phyloP scores from a whole-genome alignment of 2,797 vertebrate species.

The Florisuga fusca region DNA sequence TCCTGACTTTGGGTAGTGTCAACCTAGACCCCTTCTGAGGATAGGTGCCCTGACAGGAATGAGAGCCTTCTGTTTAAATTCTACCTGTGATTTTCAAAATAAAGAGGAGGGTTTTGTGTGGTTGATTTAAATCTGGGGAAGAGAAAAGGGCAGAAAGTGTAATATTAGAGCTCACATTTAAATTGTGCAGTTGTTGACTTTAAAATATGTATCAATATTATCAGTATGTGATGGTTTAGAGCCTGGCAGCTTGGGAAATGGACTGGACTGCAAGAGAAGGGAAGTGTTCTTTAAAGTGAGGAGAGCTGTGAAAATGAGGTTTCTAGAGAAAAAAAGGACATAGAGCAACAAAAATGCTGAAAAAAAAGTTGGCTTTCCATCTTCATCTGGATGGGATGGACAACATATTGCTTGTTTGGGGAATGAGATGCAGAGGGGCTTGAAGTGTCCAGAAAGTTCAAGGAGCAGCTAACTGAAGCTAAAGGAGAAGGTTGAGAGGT shows the following conservation, averaged over 20 bases:
- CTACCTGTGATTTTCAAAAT: not conserved
- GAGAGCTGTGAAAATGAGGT: not conserved
- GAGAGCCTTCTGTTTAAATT: not conserved
- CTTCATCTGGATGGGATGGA: not conserved
- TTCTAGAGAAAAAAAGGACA: not conserved
- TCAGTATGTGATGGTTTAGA: not conserved
- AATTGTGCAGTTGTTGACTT: not conserved
- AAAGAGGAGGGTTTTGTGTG: fast-evolving
- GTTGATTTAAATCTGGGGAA: not conserved
- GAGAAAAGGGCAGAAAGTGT: not conserved
- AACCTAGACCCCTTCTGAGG: not conserved
- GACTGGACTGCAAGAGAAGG: not conserved
- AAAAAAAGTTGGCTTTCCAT: not conserved
- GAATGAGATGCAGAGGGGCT: not conserved
- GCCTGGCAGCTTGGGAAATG: not conserved
- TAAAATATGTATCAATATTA: not conserved
- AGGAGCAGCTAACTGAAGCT: not conserved
- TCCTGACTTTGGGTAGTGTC: not conserved
- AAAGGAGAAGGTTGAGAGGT: not conserved
- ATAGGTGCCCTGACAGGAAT: too few species aligned
- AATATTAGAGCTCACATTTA: not conserved
- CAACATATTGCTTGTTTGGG: not conserved
- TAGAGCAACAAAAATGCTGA: not conserved
- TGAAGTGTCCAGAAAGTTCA: not conserved
- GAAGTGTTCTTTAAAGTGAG: not conserved